phyloP scores from a whole-genome alignment of 2,113 vertebrate species.

The Lathamus discolor region DNA sequence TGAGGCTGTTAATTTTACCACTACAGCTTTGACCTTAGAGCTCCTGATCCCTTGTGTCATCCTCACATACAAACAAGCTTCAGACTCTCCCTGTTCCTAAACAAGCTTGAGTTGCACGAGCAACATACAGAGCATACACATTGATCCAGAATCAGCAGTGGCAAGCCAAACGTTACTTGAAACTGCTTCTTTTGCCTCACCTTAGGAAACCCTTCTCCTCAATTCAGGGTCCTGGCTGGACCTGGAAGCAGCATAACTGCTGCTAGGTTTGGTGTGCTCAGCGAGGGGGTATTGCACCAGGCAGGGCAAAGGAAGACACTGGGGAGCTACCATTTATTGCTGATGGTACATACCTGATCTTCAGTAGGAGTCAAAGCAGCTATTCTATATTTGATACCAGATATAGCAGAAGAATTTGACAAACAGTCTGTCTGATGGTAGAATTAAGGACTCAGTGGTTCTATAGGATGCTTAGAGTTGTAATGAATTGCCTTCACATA shows the following conservation, averaged over 20 bases:
- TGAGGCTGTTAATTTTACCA: not conserved
- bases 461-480: not conserved
- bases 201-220: not conserved
- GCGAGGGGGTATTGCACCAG: not conserved
- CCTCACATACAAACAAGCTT: not conserved
- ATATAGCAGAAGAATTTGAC: not conserved
- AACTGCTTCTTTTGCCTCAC: not conserved
- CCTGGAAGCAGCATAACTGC: not conserved
- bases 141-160: not conserved
- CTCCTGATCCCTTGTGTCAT: accelerated
- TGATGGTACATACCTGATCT: not conserved
- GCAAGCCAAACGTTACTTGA: not conserved
- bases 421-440: not conserved
- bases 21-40: not conserved
- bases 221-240: not conserved
- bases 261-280: not conserved
- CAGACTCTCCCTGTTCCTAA: not conserved
- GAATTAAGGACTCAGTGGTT: not conserved
- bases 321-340: not conserved
- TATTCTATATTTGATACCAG: not conserved
- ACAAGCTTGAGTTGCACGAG: not conserved
- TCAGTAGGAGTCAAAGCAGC: not conserved
- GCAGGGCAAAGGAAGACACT: not conserved
- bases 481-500: not conserved
- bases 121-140: not conserved